These are phyloP conservation scores for Vulpes vulpes DNA, from an alignment of 2,113 vertebrate species.

Conservation along the genomic window DNA sequence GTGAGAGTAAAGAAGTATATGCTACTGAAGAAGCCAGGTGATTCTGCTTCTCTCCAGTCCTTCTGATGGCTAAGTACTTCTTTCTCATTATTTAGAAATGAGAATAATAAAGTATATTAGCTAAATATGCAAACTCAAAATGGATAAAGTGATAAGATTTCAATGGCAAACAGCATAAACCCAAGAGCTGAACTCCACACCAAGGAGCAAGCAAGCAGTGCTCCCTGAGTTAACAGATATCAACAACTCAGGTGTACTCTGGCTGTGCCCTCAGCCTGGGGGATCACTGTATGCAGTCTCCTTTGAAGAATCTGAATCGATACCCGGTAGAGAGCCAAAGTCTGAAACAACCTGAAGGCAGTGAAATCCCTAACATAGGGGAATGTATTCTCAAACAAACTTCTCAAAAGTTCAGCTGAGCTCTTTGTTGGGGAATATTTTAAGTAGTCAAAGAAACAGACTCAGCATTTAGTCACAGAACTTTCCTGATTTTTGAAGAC, in stretches of 20 bases:
- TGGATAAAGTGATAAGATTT: neutral
- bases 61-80: neutral
- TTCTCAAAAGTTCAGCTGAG: neutral
- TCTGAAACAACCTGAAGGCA: neutral
- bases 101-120: neutral
- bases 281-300: accelerated
- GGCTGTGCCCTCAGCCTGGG: neutral
- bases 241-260: neutral
- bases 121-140: neutral
- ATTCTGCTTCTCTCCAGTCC: neutral
- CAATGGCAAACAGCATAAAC: neutral
- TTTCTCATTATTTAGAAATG: neutral
- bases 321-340: neutral
- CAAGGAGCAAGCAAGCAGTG: neutral
- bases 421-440: neutral
- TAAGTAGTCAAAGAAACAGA: neutral
- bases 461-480: neutral
- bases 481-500: neutral
- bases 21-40: neutral
- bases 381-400: neutral
- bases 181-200: neutral
- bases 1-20: no score
- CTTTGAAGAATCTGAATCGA: neutral
- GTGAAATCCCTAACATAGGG: no score
- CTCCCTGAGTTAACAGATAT: neutral